Conservation (phyloP, 2,888 invertebrate genomes). For the Pimpla rufipes region DNA sequence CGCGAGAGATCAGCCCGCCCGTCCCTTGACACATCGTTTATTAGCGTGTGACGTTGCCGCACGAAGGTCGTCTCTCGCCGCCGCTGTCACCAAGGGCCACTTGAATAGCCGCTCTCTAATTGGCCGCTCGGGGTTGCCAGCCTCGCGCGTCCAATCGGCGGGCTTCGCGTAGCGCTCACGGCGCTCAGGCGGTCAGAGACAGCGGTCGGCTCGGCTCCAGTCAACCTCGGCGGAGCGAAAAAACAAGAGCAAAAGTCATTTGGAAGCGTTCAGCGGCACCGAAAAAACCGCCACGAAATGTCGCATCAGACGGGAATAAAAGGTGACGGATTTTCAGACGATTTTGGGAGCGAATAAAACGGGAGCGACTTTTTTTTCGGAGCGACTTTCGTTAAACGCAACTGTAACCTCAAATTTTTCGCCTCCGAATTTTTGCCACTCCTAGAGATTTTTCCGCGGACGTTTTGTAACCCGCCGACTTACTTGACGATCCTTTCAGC, state of each 20-base stretch:
- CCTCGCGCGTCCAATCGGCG: conserved; percentile 52
- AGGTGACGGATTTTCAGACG: conserved; percentile 89
- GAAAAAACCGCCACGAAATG: conserved; percentile 86
- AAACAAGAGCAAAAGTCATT: conserved; percentile 1
- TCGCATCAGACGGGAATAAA: conserved; percentile 97
- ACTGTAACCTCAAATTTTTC: conserved; percentile 64
- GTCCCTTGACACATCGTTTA: conserved; percentile 56
- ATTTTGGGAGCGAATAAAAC: no score
- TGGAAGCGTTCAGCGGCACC: background rate
- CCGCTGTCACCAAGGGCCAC: conserved; percentile 62
- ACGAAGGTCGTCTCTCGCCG: conserved; percentile 60
- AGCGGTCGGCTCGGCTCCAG: conserved; percentile 36
- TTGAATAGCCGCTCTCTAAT: conserved; percentile 58
- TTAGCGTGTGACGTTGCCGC: conserved; percentile 60
- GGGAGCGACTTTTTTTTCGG: no score
- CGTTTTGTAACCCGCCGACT: conserved; percentile 45
- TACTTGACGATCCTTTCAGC: conserved; percentile 87
- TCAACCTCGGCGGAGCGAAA: conserved; percentile 53
- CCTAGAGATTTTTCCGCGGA: conserved; percentile 54
- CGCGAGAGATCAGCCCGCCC: background rate
- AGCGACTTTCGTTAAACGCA: background rate
- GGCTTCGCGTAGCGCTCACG: conserved; percentile 1
- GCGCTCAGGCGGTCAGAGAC: conserved; percentile 58
- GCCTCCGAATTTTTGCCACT: conserved; percentile 66
- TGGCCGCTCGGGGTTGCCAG: conserved; percentile 56